A percentile compares a stretch with the other conserved stretches of the same genome.
These are phyloP conservation scores for Plestiodon gilberti DNA, from an alignment of 2,113 vertebrate species.

Conservation along the genomic window DNA sequence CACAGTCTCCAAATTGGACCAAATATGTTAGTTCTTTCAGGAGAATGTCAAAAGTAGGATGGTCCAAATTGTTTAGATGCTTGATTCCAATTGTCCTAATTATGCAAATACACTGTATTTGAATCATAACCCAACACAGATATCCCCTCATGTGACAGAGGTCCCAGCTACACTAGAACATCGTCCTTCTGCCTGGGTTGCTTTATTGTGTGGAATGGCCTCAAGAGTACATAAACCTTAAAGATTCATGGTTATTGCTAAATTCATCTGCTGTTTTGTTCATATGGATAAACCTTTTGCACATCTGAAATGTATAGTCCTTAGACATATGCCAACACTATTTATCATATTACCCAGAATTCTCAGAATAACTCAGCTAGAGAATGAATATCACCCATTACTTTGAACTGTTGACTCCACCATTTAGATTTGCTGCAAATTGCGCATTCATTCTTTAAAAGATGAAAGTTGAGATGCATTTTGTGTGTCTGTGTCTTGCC, in stretches of 20 bases:
- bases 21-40: neutral
- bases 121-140: neutral
- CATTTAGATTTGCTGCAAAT: constrained; percentile 45
- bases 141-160: neutral
- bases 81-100: neutral
- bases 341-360: constrained; percentile 36
- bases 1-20: neutral
- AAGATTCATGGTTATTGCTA: constrained; percentile 24
- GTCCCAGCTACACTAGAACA: neutral
- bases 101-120: neutral
- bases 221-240: constrained; percentile 19
- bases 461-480: constrained; percentile 41
- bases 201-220: constrained; percentile 47
- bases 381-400: constrained; percentile 24
- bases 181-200: constrained; percentile 10
- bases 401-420: constrained; percentile 33
- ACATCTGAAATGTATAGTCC: constrained; percentile 29
- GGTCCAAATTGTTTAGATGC: neutral
- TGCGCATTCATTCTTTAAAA: constrained; percentile 41
- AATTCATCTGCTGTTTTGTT: constrained; percentile 41
- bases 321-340: constrained; percentile 32
- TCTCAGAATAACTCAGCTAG: constrained; percentile 34
- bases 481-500: constrained; percentile 46
- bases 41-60: neutral
- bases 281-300: constrained; percentile 24